Evolutionary conservation across 2,888 invertebrate genomes (phyloP), one percentile per base, ranked within the genome.

Genomic region (Magallana nippona): DNA sequence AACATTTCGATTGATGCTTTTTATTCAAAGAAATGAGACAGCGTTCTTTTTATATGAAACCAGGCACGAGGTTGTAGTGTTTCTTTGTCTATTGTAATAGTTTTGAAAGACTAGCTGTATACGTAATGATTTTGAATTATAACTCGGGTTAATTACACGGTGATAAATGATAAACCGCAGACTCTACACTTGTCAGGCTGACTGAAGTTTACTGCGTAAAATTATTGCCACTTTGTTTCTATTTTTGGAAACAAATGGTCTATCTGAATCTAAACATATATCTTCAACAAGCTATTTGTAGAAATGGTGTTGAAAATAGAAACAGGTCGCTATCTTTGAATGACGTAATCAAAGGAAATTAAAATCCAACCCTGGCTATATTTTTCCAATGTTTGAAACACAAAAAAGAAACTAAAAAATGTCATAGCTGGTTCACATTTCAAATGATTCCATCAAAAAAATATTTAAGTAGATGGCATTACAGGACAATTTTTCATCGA

Each of bases 221-320:
- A 63, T 63, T 63, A 63, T 63, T 27, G 63, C 63, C 15, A 22
- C 27, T 27, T 63, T 63, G 63, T 63, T 63, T 63, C 63, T 63
- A 63, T 63, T 63, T 63, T 44, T 63, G 27, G 63, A 63, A 63
- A 13, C 63, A 27, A 27, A 22, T 63, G 27, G 13, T 63, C 15
- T 63, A 63, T 63, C 63, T 63, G 63, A 27, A 27, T 63, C 63
- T 8, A 63, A 63, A 63, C 60, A 63, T 27, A 22, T 63, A 27
- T 63, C 8, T 15, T 63, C 27, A 22, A 63, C 63, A 27, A 15
- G 32, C 27, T 63, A 63, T 63, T 63, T 63, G 63, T 22, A 63
- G 63, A 63, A 63, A 27, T 32, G 2, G 27, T 10, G 19, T 15
- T 63, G 63, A 63, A 63, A 63, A 63, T 63, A 63, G 63, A 63